These are phyloP conservation scores for Mycteria americana DNA, from an alignment of 2,797 vertebrate species.

Conservation along the genomic window DNA sequence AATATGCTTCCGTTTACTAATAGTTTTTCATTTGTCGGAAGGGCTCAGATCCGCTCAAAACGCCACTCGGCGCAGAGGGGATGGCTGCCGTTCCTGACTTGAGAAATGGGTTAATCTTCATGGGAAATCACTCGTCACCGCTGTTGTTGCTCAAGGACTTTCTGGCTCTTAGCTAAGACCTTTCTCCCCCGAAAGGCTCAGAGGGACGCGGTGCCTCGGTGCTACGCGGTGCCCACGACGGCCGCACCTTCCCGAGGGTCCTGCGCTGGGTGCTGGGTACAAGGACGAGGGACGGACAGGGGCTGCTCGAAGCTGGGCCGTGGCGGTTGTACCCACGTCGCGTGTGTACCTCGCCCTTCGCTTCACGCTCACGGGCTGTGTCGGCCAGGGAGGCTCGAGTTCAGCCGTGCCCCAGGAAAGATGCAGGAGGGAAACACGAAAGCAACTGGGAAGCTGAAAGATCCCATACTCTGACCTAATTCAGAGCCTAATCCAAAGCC, in stretches of 20 bases:
- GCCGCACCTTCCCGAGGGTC: background rate
- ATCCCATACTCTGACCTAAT: constrained; percentile 13
- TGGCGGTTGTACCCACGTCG: accelerated
- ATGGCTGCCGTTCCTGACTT: background rate
- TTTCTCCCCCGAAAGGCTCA: background rate
- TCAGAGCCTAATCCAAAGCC: constrained; percentile 31
- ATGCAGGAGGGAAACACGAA: background rate
- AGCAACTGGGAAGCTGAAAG: background rate
- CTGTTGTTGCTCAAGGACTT: background rate
- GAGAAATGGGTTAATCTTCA: constrained; percentile 30
- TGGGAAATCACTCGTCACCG: background rate
- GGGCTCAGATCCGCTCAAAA: background rate
- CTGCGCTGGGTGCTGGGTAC: background rate
- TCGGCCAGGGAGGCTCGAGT: background rate
- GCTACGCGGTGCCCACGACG: accelerated
- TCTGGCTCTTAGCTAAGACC: background rate
- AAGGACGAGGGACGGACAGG: accelerated
- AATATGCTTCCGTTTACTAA: constrained; percentile 21
- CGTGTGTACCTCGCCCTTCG: accelerated
- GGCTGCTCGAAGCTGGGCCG: accelerated
- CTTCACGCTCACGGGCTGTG: accelerated
- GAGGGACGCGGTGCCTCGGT: accelerated
- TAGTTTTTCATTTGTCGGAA: background rate
- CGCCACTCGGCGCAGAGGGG: background rate
- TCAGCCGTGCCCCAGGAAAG: background rate